Base-by-base conservation (phyloP, 2,888 invertebrate genomes). In the Dasysyrphus albostriatus region DNA sequence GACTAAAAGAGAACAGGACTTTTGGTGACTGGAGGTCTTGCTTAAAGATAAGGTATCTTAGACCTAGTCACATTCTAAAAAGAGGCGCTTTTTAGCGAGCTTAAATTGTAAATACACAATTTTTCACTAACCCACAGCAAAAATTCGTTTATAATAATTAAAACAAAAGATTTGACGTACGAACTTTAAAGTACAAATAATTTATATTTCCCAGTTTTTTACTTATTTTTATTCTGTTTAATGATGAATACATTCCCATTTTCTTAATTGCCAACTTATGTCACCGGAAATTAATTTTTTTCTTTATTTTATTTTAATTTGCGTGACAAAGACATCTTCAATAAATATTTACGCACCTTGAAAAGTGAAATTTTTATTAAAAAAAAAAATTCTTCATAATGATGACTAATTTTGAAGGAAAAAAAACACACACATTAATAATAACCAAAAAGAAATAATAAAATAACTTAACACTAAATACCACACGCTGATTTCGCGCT, bases 361-460 rank as follows among this genome's bases (percentile, higher is more conserved):
- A 85, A 88, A 88, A 88, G 88, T 88, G 88, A 88, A 88, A 88
- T 85, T 88, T 70, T 42, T 16, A 24, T 32, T 37, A 54, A 67
- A 69, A 29, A 72, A 56, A 44, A 32, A 44, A 44, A 63, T 87
- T 74, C 49, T 59, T 65, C 47, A 77, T 65, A 63, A 32, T 51
- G 72, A 78, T 85, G 81, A 81, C 84, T 78, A 78, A 81, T 78
- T 74, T 54, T 39, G 6, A 59, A 51, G 12, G 8, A 16, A 24
- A 37, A 16, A 51, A 34, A 24, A 34, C 4, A 32, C 42, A 69
- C 19, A 51, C 34, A 51, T 37, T 14, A 34, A 51, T 42, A n/a
- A 42, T 19, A 24, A n/a, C 8, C 14, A 29, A 37, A 54, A 29
- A 54, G 2, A 54, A 29, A 39, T 19, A 49, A 67, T 12, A 37